Evolutionary conservation across 2,797 vertebrate genomes (phyloP), one percentile per base, ranked within the genome.

Genomic region (Benthosema pterotum): DNA sequence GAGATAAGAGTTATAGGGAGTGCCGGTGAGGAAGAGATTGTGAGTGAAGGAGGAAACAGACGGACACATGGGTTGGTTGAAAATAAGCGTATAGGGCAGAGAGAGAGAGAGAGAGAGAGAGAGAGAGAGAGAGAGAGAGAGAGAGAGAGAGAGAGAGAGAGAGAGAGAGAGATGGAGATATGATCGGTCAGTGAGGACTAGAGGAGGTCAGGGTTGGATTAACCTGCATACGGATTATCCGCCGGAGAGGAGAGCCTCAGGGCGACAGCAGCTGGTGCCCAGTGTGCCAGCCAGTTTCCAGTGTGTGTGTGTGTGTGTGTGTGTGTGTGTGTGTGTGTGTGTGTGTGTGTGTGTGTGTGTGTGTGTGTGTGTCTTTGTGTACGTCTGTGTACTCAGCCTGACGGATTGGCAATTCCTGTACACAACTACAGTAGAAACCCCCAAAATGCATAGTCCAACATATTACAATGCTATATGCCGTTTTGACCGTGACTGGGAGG

Each of bases 191-290:
- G 87, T 62, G 69, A 84, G 86, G 90, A 88, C 88, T 88, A 77
- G 83, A 87, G 80, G 87, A 91, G 92, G 91, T 93, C 91, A 91
- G 87, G 84, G 87, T 88, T 91, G 90, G 90, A 93, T 94, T 93
- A 93, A 92, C 92, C 91, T 91, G 89, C 78, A 81, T 87, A 86
- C 85, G 92, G 92, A 92, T 94, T 93, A 93, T 87, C 88, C 80
- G 70, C 22, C 1, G 80, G 79, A 73, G 71, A 75, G 81, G 78
- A 65, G 78, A 82, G 79, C 80, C 78, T 69, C 70, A 6, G 70
- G 80, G 79, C 76, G 74, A 61, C 49, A 75, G 74, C 84, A 83
- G 82, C 77, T 82, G 86, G 80, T 82, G 85, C 80, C 83, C 67
- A 60, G 54, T 72, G 81, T 84, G 75, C 77, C 74, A 67, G 72